Evolutionary conservation across 2,888 invertebrate genomes (phyloP), one percentile per base, ranked within the genome.

Genomic region (Boloria euphrosyne): DNA sequence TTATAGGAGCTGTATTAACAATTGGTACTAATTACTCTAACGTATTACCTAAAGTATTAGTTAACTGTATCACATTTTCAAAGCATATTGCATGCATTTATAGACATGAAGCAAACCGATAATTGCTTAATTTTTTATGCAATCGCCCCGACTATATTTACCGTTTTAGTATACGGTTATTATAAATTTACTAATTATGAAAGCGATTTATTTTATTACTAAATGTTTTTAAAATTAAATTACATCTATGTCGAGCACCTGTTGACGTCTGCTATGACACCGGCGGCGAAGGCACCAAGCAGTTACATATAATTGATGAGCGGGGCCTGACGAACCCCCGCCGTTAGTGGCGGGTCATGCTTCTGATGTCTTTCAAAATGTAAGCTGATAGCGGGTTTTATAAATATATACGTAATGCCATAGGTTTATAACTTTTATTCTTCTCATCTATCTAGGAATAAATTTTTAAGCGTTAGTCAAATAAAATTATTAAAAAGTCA

Each of bases 261-360:
- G 86, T 85, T 85, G 85, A 84, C 80, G 83, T 76, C 74, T 76
- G 74, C 74, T 68, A 73, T 69, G 75, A 73, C 72, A 71, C 70
- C 71, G 65, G 57, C 71, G 65, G 57, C 58, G 60, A 70, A 69
- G 71, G 74, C 73, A 69, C 68, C 74, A 58, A 71, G 71, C 74
- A 72, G 73, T 67, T 69, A 44, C 76, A 54, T 68, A 67, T 86
- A 83, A 86, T 87, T 84, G 85, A 86, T 84, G 87, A 83, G 80
- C 79, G 77, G 69, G 76, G 77, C 74, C 76, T 72, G 75, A 63
- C 67, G 84, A 81, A 83, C 84, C 85, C 87, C 86, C 79, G 82
- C 76, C 75, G 83, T 74, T 74, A 71, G 68, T 64, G 54, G 67
- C 74, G 83, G 80, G 81, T 80, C 82, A 81, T 71, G 79, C 66